phyloP scores from a whole-genome alignment of 2,888 invertebrate species.

The Troides helena region DNA sequence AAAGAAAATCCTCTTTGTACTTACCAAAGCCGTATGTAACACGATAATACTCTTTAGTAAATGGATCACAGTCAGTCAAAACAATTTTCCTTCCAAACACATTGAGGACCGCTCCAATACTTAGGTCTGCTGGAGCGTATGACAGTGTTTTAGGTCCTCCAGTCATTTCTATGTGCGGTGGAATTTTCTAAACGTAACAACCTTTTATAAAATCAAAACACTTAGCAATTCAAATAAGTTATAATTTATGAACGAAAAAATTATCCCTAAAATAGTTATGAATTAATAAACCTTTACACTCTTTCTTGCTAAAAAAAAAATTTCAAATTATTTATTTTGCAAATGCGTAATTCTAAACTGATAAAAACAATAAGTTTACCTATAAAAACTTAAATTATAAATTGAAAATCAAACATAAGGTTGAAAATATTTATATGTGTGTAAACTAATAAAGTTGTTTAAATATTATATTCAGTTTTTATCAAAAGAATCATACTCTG shows the following conservation, averaged over 20 bases:
- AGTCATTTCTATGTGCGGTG: slow-evolving; percentile 63
- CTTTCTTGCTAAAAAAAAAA: not conserved
- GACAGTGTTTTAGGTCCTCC: slow-evolving; percentile 66
- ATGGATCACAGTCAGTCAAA: slow-evolving; percentile 90
- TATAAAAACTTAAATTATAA: too few species aligned
- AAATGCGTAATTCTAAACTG: too few species aligned
- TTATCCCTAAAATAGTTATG: not conserved
- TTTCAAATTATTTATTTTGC: too few species aligned
- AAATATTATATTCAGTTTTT: not conserved
- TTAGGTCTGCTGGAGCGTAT: slow-evolving; percentile 87
- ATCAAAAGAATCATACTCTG: slow-evolving; percentile 13
- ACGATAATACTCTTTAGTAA: slow-evolving; percentile 91
- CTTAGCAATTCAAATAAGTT: not conserved
- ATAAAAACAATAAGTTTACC: too few species aligned
- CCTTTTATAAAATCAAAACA: not conserved
- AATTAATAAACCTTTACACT: not conserved
- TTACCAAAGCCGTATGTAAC: slow-evolving; percentile 83
- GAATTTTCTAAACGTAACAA: slow-evolving; percentile 60
- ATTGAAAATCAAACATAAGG: too few species aligned
- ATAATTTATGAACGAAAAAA: not conserved
- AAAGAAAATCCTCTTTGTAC: slow-evolving; percentile 24
- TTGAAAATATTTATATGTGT: too few species aligned
- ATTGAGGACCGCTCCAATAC: slow-evolving; percentile 89
- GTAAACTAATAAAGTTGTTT: too few species aligned
- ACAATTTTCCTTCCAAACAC: slow-evolving; percentile 90